phyloP scores from a whole-genome alignment of 1,140 invertebrate species.

The Rhagoletis zephyria region DNA sequence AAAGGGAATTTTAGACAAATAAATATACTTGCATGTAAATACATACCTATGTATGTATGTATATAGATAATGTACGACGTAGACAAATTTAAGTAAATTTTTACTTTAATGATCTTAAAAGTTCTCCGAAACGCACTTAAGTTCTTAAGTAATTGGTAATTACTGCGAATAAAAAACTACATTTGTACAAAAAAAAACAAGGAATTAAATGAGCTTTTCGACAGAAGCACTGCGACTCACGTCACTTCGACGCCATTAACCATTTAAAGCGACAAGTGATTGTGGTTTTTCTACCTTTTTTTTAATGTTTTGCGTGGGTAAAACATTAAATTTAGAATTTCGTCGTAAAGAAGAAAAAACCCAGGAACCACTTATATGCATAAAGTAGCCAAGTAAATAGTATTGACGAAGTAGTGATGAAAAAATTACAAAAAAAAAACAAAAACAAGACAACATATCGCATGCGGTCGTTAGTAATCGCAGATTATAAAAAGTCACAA shows the following conservation, averaged over 20 bases:
- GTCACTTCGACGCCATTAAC: constrained; percentile 8
- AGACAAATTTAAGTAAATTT: not conserved
- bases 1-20: constrained; percentile 13
- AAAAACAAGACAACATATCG: not conserved
- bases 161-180: not conserved
- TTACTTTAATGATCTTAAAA: not conserved
- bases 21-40: not conserved
- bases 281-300: not conserved
- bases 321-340: not conserved
- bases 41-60: not conserved
- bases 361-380: not conserved
- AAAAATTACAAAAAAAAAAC: not conserved
- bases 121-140: not conserved
- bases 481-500: not conserved
- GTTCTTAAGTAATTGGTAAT: not conserved
- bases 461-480: not conserved
- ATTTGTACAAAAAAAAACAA: not conserved
- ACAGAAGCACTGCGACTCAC: not conserved
- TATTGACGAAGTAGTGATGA: not conserved
- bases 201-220: not conserved
- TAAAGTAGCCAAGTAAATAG: not conserved
- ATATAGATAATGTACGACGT: not conserved
- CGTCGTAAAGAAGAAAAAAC: not conserved
- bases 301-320: not conserved
- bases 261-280: constrained; percentile 1